These are phyloP conservation scores for Aphidius ervi DNA, from an alignment of 1,140 invertebrate species.

Conservation along the genomic window DNA sequence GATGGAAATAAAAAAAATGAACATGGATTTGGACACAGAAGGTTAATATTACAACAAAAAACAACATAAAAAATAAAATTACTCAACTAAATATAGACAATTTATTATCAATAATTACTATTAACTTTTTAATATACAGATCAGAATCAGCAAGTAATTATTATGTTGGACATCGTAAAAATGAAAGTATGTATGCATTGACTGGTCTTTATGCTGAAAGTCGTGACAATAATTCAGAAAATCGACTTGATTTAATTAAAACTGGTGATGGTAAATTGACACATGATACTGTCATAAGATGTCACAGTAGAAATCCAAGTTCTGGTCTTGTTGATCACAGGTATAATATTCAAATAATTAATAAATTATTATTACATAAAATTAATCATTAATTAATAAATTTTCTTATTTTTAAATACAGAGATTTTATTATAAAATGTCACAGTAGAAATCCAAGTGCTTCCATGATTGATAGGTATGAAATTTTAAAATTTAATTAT, in stretches of 20 bases:
- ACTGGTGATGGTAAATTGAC: conserved; percentile 46
- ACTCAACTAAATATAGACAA: not conserved
- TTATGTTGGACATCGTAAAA: conserved; percentile 60
- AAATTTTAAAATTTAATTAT: no score
- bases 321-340: conserved; percentile 64
- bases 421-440: conserved; percentile 65
- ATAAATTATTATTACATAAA: not conserved
- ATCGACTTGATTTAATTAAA: conserved; percentile 42
- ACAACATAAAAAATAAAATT: not conserved
- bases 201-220: conserved; percentile 77
- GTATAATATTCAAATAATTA: conserved; percentile 36
- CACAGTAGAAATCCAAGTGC: conserved; percentile 74
- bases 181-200: conserved; percentile 84
- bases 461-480: conserved; percentile 65
- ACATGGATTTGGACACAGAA: conserved; percentile 44
- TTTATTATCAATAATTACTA: not conserved
- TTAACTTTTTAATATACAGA: conserved; percentile 25
- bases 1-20: conserved; percentile 46
- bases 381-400: no score
- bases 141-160: conserved; percentile 51
- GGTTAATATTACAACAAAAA: conserved; percentile 25
- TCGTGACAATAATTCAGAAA: conserved; percentile 45
- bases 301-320: conserved; percentile 73
- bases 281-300: conserved; percentile 62
- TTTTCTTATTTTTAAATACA: conserved; percentile 26